Base-by-base conservation (phyloP, 2,888 invertebrate genomes). In the Patella depressa region DNA sequence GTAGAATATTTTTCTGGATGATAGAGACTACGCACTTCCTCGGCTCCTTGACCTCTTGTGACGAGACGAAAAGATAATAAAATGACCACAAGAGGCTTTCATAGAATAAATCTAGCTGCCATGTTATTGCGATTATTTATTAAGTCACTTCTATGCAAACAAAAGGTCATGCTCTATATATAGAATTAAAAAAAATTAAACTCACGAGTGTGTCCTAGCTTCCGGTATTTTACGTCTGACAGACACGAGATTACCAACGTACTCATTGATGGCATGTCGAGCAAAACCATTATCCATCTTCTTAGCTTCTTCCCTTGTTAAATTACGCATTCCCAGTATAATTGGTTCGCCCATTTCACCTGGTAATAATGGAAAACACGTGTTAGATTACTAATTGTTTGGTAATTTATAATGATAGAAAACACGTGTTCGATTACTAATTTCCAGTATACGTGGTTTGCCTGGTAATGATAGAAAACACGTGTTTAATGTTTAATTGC, bases 371-470 rank as follows among this genome's bases (percentile, higher is more conserved):
- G 19, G 19, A 59, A 7, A 59, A 34, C 34, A 34, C 34, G 34
- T 34, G 7, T 34, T 29, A 29, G 3, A 29, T 29, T 29, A 29
- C 29, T 29, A 29, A 29, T 29, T 29, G 9, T 73, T 70, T 17
- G 74, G 57, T 29, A 29, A 29, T 29, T 24, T 29, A 29, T 17
- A 77, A 34, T 34, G 5, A 34, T 34, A 7, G 5, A 34, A 34
- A 34, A 34, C 34, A 34, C 34, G 34, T 34, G 5, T 34, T 34
- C 34, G 4, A 5, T 0, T 3, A 34, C 3, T 34, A 34, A 34
- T 5, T 34, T 2, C 4, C 5, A 34, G 0, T 5, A 81, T 82
- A 12, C 69, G 54, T 5, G 82, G 82, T 54, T 81, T 81, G 9
- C 75, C 72, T 17, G 74, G 34, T 15, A 77, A 34, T 34, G 4